Conservation (phyloP, 2,113 vertebrate species). For the Clupea harengus region DNA sequence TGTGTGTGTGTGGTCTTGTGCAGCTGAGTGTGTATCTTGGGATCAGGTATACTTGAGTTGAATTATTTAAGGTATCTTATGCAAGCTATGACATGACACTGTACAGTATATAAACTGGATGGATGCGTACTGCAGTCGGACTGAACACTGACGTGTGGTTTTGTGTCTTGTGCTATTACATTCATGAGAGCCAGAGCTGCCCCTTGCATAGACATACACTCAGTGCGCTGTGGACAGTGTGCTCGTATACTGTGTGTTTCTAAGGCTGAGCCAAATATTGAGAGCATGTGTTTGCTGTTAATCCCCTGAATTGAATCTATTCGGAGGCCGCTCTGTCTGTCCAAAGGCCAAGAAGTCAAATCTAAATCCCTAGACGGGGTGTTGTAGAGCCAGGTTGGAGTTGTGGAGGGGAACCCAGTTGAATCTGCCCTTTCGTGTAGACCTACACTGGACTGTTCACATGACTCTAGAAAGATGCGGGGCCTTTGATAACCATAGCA, state of each 20-base stretch:
- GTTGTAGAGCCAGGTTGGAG: background rate
- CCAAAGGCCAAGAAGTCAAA: background rate
- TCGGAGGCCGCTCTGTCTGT: background rate
- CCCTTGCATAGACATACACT: background rate
- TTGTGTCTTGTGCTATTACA: no score
- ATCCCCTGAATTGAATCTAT: background rate
- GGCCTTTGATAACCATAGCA: background rate
- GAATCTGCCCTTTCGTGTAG: background rate
- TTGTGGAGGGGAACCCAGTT: background rate
- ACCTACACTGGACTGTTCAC: background rate
- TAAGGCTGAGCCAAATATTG: constrained; percentile 26
- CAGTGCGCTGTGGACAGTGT: background rate
- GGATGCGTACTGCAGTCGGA: no score
- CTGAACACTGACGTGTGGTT: no score
- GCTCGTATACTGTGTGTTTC: background rate
- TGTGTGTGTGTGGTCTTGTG: background rate
- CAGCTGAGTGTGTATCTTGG: background rate
- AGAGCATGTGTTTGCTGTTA: constrained; percentile 4
- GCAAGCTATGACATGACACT: no score
- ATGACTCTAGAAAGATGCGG: background rate
- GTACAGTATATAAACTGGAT: no score
- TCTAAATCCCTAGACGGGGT: background rate
- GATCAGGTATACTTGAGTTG: no score
- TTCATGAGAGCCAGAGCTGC: no score
- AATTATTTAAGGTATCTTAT: no score